Percentiles rank a stretch among this genome's conserved stretches.
Conservation (phyloP, 92 coral and sea anemone genomes). For the Phenganax marumi region DNA sequence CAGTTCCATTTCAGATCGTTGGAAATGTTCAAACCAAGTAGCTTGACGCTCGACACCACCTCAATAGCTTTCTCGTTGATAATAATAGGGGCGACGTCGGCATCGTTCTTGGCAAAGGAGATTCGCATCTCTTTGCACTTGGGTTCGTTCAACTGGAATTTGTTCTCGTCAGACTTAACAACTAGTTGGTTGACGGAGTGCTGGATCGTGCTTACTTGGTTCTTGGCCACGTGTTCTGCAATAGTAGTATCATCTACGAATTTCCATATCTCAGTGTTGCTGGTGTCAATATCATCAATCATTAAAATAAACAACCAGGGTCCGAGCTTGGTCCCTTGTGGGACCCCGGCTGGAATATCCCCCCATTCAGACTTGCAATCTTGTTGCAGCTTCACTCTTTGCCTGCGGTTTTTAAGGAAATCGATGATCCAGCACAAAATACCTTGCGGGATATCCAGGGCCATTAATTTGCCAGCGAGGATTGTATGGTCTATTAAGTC, state of each 20-base stretch:
- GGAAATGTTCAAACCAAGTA: no score
- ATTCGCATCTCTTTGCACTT: no score
- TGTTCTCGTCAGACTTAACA: slow-evolving; percentile 9
- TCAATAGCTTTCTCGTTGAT: slow-evolving; percentile 33
- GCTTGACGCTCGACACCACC: no score
- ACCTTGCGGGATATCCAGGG: slow-evolving; percentile 34
- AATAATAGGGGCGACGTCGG: no score
- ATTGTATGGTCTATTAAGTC: no score
- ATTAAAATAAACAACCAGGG: no score
- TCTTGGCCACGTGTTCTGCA: slow-evolving; percentile 46
- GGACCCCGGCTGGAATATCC: slow-evolving; percentile 47
- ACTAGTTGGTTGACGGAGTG: slow-evolving; percentile 38
- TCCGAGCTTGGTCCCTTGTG: slow-evolving; percentile 50
- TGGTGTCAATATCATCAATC: no score
- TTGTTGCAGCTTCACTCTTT: slow-evolving; percentile 5
- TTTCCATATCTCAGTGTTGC: slow-evolving; percentile 30
- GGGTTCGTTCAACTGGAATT: no score
- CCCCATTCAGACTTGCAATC: slow-evolving; percentile 52
- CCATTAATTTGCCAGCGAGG: slow-evolving; percentile 36
- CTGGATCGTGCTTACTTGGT: slow-evolving; percentile 40
- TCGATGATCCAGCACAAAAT: slow-evolving; percentile 42
- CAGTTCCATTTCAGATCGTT: no score
- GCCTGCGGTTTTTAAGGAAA: slow-evolving; percentile 38
- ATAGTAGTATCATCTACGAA: slow-evolving; percentile 51
- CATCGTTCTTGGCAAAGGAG: neutral